A percentile compares a stretch with the other conserved stretches of the same genome.
These are phyloP conservation scores for Rhinogobio ventralis DNA, from an alignment of 2,797 vertebrate species.

Conservation along the genomic window DNA sequence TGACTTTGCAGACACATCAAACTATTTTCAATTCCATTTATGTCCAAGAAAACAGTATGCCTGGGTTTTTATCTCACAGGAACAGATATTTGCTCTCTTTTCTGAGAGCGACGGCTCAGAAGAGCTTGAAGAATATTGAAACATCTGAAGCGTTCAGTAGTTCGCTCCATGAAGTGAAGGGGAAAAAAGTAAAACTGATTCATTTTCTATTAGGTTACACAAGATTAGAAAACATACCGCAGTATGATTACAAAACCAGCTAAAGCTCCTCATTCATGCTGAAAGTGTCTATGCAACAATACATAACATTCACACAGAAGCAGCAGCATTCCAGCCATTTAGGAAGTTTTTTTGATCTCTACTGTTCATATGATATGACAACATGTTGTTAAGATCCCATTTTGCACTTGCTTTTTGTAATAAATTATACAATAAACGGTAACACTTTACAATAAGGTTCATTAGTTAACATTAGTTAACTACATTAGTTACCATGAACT, in stretches of 20 bases:
- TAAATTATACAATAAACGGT: not conserved
- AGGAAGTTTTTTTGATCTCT: not conserved
- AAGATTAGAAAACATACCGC: conserved; percentile 35
- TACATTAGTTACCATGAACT: no score
- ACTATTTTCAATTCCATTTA: conserved; percentile 52
- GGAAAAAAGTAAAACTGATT: conserved; percentile 28
- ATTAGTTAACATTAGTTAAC: no score
- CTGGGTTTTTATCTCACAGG: conserved; percentile 53
- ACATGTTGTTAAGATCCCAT: not conserved
- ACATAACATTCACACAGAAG: not conserved
- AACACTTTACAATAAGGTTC: not conserved
- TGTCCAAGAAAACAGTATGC: conserved; percentile 46
- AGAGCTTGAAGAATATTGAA: conserved; percentile 46
- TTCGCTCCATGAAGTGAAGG: conserved; percentile 30
- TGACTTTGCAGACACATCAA: conserved; percentile 50
- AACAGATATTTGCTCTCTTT: conserved; percentile 53
- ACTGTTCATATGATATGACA: not conserved
- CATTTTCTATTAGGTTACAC: conserved; percentile 35
- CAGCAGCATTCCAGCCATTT: not conserved
- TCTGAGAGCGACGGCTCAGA: conserved; percentile 18
- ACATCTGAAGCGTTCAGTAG: conserved; percentile 19
- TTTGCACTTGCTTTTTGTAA: not conserved
- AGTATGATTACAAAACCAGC: conserved; percentile 29
- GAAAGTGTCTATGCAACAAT: not conserved
- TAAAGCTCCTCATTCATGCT: conserved; percentile 4